A percentile compares a stretch with the other conserved stretches of the same genome.
Conservation (phyloP, 2,113 vertebrate species). For the Coracopsis vasa region DNA sequence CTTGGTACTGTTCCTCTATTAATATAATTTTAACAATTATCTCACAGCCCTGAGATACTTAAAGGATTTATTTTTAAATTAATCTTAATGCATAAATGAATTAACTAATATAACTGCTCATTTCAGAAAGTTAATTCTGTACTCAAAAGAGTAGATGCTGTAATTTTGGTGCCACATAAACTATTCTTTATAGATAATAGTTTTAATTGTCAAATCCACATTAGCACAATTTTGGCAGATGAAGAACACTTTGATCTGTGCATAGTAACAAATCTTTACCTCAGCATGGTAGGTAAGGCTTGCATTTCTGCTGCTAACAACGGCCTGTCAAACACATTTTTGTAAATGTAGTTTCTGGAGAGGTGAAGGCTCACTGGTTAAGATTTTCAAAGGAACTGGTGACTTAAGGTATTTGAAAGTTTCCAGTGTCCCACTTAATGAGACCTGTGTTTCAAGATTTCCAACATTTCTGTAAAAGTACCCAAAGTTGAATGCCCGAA, state of each 20-base stretch:
- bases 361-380: neutral
- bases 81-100: neutral
- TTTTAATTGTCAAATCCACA: neutral
- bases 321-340: neutral
- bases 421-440: neutral
- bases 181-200: neutral
- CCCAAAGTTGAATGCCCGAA: neutral
- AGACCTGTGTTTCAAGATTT: neutral
- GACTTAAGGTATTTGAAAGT: neutral
- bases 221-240: neutral
- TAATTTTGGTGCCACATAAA: neutral
- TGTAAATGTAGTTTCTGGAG: neutral
- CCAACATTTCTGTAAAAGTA: neutral
- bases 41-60: neutral
- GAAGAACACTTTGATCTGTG: neutral
- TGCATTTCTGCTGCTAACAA: neutral
- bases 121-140: conserved; percentile 7
- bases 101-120: conserved; percentile 7
- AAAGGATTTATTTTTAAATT: neutral
- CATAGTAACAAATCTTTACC: neutral
- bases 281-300: neutral
- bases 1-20: neutral
- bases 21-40: neutral
- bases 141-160: neutral
- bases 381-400: neutral